Evolutionary conservation across 1,140 invertebrate genomes (phyloP), one percentile per base, ranked within the genome.

Genomic region (Drosophila mayri): DNA sequence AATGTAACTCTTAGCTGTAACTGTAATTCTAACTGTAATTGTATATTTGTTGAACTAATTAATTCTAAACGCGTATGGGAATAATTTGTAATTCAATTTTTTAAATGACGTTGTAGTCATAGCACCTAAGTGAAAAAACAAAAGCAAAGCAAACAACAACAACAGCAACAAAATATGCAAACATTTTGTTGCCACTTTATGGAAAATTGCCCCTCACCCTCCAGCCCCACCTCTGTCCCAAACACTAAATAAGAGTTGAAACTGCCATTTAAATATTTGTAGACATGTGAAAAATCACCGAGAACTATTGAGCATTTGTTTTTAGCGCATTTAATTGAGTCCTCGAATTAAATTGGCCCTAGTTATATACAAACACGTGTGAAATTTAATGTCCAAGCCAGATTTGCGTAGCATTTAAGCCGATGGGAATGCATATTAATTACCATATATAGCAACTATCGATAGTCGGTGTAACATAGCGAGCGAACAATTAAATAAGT

Each of bases 101-200:
- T 85, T 79, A 81, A 84, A 90, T 90, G 85, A 90, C 85, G 85
- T 90, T 90, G 78, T 90, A 90, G 85, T 90, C 85, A 90, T 90
- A 81, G 71, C 63, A 76, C 73, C 76, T 88, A 85, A 76, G 77
- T 57, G 63, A 81, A 76, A 43, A 64, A 70, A 76, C 50, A 64
- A 70, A 67, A 85, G n/a, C 73, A 68, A 75, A 22, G 30, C 49
- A 54, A 49, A 49, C 46, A 49, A 20, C 28, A 28, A 28, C 3
- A 28, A 28, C 28, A 28, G 20, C 9, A 11, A 35, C 9, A 49
- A 30, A 65, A 76, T 59, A 68, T 35, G 47, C 28, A 57, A 43
- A 83, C 37, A 50, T 60, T 72, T 60, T 40, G 52, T 72, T 72
- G 68, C 68, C 44, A 72, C 28, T 72, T 71, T 73, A 73, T 73